phyloP scores from a whole-genome alignment of 2,888 invertebrate species.

The Saturnia japonica region DNA sequence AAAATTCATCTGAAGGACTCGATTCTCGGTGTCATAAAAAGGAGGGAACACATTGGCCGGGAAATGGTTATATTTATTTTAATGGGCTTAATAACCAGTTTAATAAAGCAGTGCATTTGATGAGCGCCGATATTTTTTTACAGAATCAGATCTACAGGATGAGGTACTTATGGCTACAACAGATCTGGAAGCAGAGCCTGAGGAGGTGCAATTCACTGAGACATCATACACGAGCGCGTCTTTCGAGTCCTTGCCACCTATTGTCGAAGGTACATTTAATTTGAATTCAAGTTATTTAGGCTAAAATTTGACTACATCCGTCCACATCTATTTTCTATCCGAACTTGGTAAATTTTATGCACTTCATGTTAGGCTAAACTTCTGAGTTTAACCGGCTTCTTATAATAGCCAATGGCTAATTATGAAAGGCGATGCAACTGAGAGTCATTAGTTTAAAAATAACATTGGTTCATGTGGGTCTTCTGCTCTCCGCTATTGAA shows the following conservation, averaged over 20 bases:
- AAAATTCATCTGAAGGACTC: no score
- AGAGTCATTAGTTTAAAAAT: no score
- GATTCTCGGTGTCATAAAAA: no score
- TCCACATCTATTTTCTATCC: not conserved
- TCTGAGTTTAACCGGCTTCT: no score
- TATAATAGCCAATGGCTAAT: no score
- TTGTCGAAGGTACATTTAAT: slow-evolving; percentile 47
- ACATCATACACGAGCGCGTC: slow-evolving; percentile 74
- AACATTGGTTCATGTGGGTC: no score
- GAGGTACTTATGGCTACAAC: slow-evolving; percentile 53
- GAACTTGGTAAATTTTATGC: not conserved
- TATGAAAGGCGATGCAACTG: no score
- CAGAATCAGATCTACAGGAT: slow-evolving; percentile 52
- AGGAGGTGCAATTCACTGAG: slow-evolving; percentile 68
- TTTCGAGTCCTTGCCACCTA: slow-evolving; percentile 62
- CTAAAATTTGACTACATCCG: not conserved
- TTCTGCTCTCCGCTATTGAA: no score
- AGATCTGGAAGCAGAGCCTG: slow-evolving; percentile 57
- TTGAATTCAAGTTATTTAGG: not conserved
- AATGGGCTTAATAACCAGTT: no score
- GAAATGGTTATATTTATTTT: no score
- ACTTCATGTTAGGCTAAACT: not conserved
- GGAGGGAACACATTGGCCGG: no score
- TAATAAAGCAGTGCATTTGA: not conserved
- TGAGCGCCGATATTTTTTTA: slow-evolving; percentile 9